A percentile compares a stretch with the other conserved stretches of the same genome.
Evolutionary conservation across 2,113 vertebrate species (phyloP).

Genomic region (Istiophorus platypterus): DNA sequence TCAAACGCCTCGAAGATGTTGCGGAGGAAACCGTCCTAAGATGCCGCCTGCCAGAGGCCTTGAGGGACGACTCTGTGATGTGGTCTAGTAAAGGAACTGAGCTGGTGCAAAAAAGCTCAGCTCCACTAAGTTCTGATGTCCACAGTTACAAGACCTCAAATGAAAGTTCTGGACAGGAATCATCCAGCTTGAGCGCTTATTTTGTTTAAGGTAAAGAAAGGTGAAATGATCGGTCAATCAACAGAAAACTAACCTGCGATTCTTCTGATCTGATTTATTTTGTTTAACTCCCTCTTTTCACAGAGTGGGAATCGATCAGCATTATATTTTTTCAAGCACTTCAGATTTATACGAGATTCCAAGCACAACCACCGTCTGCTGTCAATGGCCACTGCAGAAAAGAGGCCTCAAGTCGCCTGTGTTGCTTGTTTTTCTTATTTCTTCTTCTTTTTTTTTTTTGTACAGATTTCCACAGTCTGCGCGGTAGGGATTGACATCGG

Average conservation of each 20-base stretch:
- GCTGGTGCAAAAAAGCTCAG: background rate
- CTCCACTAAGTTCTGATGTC: background rate
- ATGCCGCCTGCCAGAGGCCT: background rate
- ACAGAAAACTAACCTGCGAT: background rate
- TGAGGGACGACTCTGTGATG: background rate
- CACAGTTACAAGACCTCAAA: background rate
- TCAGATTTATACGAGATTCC: background rate
- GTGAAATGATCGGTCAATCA: background rate
- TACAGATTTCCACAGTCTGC: background rate
- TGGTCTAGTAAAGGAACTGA: background rate
- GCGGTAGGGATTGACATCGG: background rate
- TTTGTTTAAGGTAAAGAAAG: background rate
- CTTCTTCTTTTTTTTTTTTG: too few species aligned
- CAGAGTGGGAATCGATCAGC: background rate
- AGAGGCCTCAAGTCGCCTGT: background rate
- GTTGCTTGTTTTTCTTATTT: background rate
- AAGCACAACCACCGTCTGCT: background rate
- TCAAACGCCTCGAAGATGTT: conserved; percentile 9
- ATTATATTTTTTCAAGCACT: background rate
- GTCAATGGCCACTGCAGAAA: background rate
- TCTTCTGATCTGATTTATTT: background rate
- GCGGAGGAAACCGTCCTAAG: conserved; percentile 1
- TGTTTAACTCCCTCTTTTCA: background rate
- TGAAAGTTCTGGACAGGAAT: background rate
- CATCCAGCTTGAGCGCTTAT: background rate